Evolutionary conservation across 2,888 invertebrate genomes (phyloP).

Genomic region (Caenorhabditis drosophilae): DNA sequence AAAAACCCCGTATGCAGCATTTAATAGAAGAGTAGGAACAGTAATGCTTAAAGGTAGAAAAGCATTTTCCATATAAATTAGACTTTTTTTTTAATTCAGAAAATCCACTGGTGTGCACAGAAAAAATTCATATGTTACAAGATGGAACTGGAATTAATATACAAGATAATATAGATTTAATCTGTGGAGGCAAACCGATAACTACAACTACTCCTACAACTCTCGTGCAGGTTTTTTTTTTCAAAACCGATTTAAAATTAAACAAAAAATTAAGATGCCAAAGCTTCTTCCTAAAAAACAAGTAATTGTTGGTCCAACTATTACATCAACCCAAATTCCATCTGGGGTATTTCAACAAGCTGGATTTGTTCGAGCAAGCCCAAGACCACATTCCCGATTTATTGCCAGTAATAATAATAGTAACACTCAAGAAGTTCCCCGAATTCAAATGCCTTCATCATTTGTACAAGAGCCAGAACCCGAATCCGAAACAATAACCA

Average conservation of each 20-base stretch:
- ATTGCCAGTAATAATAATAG: neutral
- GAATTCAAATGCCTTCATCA: neutral
- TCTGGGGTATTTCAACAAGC: conserved; percentile 29
- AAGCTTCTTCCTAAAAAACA: conserved; percentile 15
- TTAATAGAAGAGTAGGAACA: conserved; percentile 66
- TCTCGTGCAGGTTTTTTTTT: neutral
- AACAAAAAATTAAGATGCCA: neutral
- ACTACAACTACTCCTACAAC: conserved; percentile 21
- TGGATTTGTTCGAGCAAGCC: conserved; percentile 2
- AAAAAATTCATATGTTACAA: conserved; percentile 68
- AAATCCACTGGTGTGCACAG: conserved; percentile 68
- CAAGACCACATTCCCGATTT: conserved; percentile 1
- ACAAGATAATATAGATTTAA: conserved; percentile 56
- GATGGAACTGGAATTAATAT: conserved; percentile 66
- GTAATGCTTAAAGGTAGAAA: conserved; percentile 67
- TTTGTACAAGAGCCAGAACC: neutral
- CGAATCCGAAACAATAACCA: neutral
- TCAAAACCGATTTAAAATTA: neutral
- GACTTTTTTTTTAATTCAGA: conserved; percentile 47
- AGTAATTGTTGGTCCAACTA: no score
- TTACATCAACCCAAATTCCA: conserved; percentile 6
- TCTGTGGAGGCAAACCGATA: conserved; percentile 57
- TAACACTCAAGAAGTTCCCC: neutral
- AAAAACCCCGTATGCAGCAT: conserved; percentile 66
- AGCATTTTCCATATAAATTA: neutral